Conservation (phyloP, 2,797 vertebrate species). For the Smutsia temminckii region DNA sequence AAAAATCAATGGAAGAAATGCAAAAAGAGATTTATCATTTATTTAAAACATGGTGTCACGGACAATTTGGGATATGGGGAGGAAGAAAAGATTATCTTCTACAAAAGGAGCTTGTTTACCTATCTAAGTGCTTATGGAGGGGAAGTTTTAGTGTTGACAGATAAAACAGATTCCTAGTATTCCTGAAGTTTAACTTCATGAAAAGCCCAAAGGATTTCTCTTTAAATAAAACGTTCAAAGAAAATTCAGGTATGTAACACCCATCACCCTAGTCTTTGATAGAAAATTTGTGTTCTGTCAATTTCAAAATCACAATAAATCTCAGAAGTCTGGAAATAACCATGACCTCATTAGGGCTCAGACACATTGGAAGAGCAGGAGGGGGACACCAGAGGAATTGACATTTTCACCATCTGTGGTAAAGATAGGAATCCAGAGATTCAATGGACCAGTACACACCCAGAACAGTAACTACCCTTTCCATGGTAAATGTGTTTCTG, state of each 20-base stretch:
- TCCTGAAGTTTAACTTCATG: background rate
- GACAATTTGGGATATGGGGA: background rate
- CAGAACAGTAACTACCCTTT: background rate
- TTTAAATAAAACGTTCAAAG: background rate
- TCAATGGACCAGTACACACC: background rate
- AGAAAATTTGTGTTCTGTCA: background rate
- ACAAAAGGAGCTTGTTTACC: background rate
- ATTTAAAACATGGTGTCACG: constrained; percentile 1
- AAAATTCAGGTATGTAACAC: background rate
- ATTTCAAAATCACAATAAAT: background rate
- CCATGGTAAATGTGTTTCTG: background rate
- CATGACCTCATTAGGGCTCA: background rate
- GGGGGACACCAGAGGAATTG: background rate
- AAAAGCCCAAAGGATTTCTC: background rate
- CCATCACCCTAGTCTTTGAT: background rate
- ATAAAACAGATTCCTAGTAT: background rate
- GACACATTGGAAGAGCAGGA: background rate
- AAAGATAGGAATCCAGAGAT: background rate
- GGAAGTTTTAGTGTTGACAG: background rate
- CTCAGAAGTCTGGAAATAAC: constrained; percentile 17
- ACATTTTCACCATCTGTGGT: background rate
- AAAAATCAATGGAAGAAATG: background rate
- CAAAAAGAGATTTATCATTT: background rate
- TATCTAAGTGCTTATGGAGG: background rate
- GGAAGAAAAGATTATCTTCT: background rate